Percentiles rank a stretch among this genome's conserved stretches.
Conservation (phyloP, 2,113 vertebrate species). For the Monopterus albus region DNA sequence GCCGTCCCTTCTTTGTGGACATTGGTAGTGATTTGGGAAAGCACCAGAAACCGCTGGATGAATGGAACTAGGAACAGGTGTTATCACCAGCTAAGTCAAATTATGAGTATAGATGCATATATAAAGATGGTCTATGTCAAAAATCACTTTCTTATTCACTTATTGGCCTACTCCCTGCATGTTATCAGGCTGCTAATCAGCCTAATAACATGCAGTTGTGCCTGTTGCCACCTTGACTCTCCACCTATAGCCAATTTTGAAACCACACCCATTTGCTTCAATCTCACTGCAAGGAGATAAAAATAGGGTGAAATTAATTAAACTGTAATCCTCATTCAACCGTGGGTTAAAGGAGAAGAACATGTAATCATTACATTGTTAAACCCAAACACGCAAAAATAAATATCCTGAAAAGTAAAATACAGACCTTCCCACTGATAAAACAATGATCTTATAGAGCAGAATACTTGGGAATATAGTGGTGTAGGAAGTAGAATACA, state of each 20-base stretch:
- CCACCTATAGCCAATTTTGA: not conserved
- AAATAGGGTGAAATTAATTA: no score
- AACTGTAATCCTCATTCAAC: not conserved
- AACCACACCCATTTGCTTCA: slow-evolving; percentile 11
- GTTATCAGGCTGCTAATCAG: slow-evolving; percentile 32
- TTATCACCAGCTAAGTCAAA: no score
- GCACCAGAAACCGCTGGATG: no score
- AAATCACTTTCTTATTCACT: no score
- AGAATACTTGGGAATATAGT: no score
- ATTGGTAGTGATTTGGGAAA: no score
- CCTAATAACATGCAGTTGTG: slow-evolving; percentile 16
- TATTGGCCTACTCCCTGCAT: no score
- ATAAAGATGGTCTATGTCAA: no score
- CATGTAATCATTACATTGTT: not conserved
- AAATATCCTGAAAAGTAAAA: no score
- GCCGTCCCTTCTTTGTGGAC: no score
- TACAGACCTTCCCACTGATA: not conserved
- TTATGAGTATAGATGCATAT: no score
- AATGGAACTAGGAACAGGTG: no score
- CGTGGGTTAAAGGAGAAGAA: not conserved
- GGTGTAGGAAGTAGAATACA: not conserved
- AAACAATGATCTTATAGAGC: not conserved
- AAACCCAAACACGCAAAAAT: not conserved
- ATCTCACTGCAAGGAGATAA: not conserved
- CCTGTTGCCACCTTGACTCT: not conserved